Evolutionary conservation across 2,888 invertebrate species (phyloP), one percentile per base, ranked within the genome.

Genomic region (Orchesellides sinensis): DNA sequence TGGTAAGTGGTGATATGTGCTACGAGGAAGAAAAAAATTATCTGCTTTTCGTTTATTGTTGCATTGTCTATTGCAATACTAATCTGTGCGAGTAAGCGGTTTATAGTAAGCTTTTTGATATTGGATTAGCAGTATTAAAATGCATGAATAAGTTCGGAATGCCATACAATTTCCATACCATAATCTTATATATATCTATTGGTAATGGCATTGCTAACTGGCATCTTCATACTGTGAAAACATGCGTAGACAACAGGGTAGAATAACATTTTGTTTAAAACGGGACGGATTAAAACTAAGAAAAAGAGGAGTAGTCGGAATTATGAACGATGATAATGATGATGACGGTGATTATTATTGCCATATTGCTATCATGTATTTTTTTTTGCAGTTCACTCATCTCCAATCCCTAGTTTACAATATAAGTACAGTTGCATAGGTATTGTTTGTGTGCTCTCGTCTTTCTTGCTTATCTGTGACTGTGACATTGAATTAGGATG

Each of bases 241-340:
- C 40, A n/a, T n/a, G n/a, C n/a, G n/a, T n/a, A 40, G 40, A 40
- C 40, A 59, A 59, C n/a, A 32, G 17, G 32, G 32, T 32, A 59
- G 59, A 32, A 59, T 29, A 19, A 35, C 47, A 63, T 32, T 61
- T 78, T 69, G 78, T 78, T 78, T 78, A 63, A 78, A 69, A 78
- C 78, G 78, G 70, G 70, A 49, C 73, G 77, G 68, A 77, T 68
- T 77, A 68, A 59, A 56, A 29, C 32, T 66, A 21, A 6, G 63
- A 65, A 45, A n/a, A 40, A 10, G 40, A 63, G 21, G 32, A 21
- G n/a, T n/a, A n/a, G 23, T 23, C 25, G 27, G n/a, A 40, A 47
- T 29, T 14, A 35, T 32, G 52, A 69, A 54, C 54, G 40, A 12
- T n/a, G 56, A 59, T 25, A 23, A 70, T 49, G 68, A 49, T 29